Evolutionary conservation across 2,888 invertebrate species (phyloP), one percentile per base, ranked within the genome.

Genomic region (Onthophagus sagittarius): DNA sequence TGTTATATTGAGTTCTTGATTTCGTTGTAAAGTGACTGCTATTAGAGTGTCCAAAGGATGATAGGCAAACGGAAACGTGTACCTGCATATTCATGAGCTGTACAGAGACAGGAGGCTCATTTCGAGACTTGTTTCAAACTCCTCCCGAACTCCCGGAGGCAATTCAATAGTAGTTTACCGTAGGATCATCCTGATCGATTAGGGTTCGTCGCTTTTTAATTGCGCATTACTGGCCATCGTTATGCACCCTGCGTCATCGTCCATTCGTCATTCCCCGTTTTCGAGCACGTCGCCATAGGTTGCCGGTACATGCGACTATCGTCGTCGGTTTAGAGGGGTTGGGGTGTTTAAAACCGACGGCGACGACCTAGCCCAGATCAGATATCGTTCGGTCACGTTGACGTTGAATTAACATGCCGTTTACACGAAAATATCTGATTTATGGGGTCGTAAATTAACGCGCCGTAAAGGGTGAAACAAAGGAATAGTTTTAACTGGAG

Each of bases 101-200:
- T 15, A 15, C 65, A 71, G 39, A 23, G 23, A 23, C 23, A 23
- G 23, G 23, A 23, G 39, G 65, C 65, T 71, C 71, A 71, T 71
- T 71, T 67, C 71, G 15, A 23, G 23, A 65, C 71, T 71, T 69
- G 71, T 71, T 71, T 69, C 63, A 62, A 71, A 71, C 71, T 71
- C 62, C 33, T 14, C 63, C 63, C 9, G 7, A 7, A 14, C 23
- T 23, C 9, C 71, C 71, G 13, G 14, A 15, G 71, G 71, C 15
- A 11, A 62, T 71, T 71, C 33, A 63, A 71, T 69, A 71, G 63
- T n/a, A 32, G 71, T 71, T 71, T 76, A 77, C 76, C 77, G 74
- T 74, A 15, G 23, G 77, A 73, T 75, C 78, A 72, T 75, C 78
- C 78, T 77, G 75, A 78, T 78, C 78, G 78, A 78, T 78, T 78